Base-by-base conservation (phyloP, 1,140 invertebrate species). In the Cryptotermes secundus region DNA sequence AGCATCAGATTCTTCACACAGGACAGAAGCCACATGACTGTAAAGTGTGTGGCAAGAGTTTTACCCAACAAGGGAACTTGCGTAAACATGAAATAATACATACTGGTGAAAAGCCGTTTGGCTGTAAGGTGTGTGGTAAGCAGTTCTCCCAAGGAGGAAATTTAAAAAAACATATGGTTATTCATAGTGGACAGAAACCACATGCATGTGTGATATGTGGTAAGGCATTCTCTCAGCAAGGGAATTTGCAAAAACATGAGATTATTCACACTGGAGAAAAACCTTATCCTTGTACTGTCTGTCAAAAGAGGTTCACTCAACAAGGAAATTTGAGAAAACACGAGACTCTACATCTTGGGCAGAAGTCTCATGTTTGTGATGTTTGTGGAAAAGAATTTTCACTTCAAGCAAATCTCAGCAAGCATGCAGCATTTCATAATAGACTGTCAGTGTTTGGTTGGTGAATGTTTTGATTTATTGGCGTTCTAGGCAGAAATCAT, bases 211-310 rank as follows among this genome's bases (percentile, higher is more conserved):
- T 86, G 1, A 90, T 92, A 84, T 97, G 96, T 89, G 92, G 94
- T 19, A 94, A 96, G 87, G 91, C 93, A 12, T 97, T 97, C 89
- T 95, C 94, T 0, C 96, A 97, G 89, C 93, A 95, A 16, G 95
- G 94, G 49, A 92, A 92, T 65, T 90, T 96, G n/a, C 92, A 95
- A 84, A 94, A 95, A 34, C 95, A 96, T 89, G 93, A 95, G 85
- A 90, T 95, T 86, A 93, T 94, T 86, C 95, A 96, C 89, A 95
- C 94, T 35, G 95, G 95, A 19, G 94, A 95, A 87, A 92, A 94
- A 85, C 95, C 95, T 0, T 96, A 95, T 88, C 92, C 92, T 86
- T 96, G 95, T 88, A 90, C 90, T 79, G 91, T 92, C 82, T 96
- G 95, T 88, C 89, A 91, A 12, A 93, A 95, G 87, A 92, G 92